These are phyloP conservation scores for Porphyrio hochstetteri DNA, from an alignment of 2,113 vertebrate genomes.

Conservation along the genomic window DNA sequence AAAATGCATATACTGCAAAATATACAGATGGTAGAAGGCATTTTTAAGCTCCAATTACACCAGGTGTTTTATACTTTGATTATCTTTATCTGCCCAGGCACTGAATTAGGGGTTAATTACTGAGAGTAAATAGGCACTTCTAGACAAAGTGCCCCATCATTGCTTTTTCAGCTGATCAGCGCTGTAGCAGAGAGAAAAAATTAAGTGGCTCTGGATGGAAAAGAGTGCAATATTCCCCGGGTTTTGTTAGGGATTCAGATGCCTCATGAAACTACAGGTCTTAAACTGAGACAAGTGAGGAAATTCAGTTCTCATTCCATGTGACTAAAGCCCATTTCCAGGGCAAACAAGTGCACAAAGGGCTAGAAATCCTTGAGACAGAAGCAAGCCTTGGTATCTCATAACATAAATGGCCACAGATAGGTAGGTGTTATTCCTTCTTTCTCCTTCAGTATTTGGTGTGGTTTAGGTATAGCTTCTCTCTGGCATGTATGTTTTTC, in stretches of 20 bases:
- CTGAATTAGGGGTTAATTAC: constrained; percentile 67
- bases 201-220: background rate
- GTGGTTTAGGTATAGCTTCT: background rate
- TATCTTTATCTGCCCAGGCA: constrained; percentile 46
- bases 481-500: background rate
- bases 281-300: background rate
- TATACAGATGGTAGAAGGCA: constrained; percentile 3
- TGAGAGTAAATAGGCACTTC: constrained; percentile 48
- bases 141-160: constrained; percentile 26
- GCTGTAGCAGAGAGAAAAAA: constrained; percentile 1
- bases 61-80: constrained; percentile 59
- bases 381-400: background rate
- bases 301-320: background rate
- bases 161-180: constrained; percentile 34
- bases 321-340: background rate
- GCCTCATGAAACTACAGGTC: background rate
- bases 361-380: background rate
- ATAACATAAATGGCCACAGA: background rate
- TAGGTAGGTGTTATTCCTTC: background rate
- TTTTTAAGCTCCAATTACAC: constrained; percentile 47
- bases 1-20: constrained; percentile 46
- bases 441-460: background rate
- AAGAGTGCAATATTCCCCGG: background rate
- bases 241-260: background rate
- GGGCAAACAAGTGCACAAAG: background rate